Base-by-base conservation (phyloP, 2,888 invertebrate genomes). In the Ligdia adustata region DNA sequence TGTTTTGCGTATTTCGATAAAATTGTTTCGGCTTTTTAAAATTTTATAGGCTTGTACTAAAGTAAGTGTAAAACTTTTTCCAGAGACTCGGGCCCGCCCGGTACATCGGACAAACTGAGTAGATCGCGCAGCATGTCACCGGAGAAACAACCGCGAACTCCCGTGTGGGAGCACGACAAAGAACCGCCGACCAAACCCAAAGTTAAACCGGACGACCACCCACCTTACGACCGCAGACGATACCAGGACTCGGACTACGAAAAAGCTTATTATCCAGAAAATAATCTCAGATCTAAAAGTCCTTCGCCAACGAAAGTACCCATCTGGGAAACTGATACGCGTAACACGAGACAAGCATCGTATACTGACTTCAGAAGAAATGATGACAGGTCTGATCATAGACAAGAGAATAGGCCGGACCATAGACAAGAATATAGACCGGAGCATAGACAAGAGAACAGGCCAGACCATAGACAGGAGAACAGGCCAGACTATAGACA, bases 91-190 rank as follows among this genome's bases (percentile, higher is more conserved):
- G 69, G 48, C 6, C 48, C 69, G 12, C 47, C 67, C 3, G 62
- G 63, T 4, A 42, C 48, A 3, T 24, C 16, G 2, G 85, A 79
- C 2, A 79, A 67, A 61, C 60, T 39, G 2, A 80, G 76, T 35
- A 65, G 67, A 13, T 82, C 87, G 0, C 75, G 75, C 33, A 85
- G 82, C 31, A 65, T 60, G 0, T 77, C 86, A 1, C 84, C 79
- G 0, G 70, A 69, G 4, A 69, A 69, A 37, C 75, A 73, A 1
- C 50, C 60, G 2, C 75, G 74, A 1, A 49, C 60, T 2, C 58
- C 44, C 49, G 60, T 27, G n/a, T 60, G 18, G 63, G 64, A 41
- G 53, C 59, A 64, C 4, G 52, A 57, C 3, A 4, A 3, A 2
- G 18, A 38, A 3, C 34, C 48, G 0, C 4, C 34, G 4, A 32